These are phyloP conservation scores for Lytechinus variegatus DNA, from an alignment of 35 echinoderm and acorn worm genomes.

Conservation along the genomic window DNA sequence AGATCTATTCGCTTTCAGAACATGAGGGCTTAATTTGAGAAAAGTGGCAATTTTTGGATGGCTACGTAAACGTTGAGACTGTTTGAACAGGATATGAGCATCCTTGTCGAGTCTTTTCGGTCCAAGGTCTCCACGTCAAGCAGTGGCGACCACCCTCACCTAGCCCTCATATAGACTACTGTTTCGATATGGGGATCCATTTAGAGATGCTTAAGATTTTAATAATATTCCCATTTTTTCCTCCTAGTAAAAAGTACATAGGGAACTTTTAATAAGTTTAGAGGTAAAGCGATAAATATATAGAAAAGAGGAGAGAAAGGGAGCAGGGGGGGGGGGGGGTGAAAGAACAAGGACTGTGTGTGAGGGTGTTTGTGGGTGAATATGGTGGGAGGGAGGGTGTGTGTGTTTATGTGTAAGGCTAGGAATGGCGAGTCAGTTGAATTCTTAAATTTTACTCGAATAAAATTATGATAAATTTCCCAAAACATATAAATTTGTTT, in stretches of 20 bases:
- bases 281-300: neutral
- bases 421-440: neutral
- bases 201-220: neutral
- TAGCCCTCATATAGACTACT: neutral
- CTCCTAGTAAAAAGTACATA: neutral
- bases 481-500: too few species aligned
- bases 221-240: neutral
- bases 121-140: slow-evolving; percentile 22
- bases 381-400: neutral
- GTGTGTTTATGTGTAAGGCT: neutral
- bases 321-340: neutral
- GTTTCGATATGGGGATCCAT: neutral
- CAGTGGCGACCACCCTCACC: neutral
- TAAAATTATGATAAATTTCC: neutral
- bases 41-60: slow-evolving; percentile 45
- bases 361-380: neutral
- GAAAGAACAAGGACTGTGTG: neutral
- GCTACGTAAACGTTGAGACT: slow-evolving; percentile 25
- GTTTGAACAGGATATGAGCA: slow-evolving; percentile 36
- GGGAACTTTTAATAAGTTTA: neutral
- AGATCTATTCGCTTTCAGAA: neutral
- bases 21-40: slow-evolving; percentile 41
- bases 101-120: neutral
- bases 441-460: neutral
- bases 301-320: neutral